Conservation (phyloP, 2,113 vertebrate genomes). For the Stigmatopora argus region DNA sequence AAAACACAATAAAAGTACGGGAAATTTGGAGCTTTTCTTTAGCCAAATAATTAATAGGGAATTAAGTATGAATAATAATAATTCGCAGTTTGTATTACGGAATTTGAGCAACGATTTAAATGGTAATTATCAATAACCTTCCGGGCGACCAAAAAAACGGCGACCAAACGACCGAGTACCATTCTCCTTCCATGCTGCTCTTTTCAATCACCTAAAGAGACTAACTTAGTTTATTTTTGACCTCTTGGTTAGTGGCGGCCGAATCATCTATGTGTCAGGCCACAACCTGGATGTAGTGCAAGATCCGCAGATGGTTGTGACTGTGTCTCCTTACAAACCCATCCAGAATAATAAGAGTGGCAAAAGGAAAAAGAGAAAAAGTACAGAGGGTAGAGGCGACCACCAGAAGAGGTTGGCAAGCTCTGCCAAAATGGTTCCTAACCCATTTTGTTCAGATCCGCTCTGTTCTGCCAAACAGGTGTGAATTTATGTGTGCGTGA, state of each 20-base stretch:
- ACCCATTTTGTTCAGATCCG: slow-evolving; percentile 59
- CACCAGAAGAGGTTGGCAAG: slow-evolving; percentile 10
- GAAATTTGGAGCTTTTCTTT: no score
- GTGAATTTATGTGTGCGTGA: slow-evolving; percentile 13
- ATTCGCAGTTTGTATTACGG: no score
- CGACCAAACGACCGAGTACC: no score
- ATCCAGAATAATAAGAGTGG: slow-evolving; percentile 36
- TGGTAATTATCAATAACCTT: no score
- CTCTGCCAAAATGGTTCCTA: slow-evolving; percentile 63
- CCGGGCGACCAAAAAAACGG: no score
- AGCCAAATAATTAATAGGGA: no score
- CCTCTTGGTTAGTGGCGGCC: slow-evolving; percentile 76
- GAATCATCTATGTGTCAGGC: slow-evolving; percentile 78
- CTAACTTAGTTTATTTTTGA: not conserved
- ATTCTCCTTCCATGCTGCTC: not conserved
- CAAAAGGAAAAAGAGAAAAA: slow-evolving; percentile 36
- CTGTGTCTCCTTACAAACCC: slow-evolving; percentile 54
- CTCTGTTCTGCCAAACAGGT: slow-evolving; percentile 73
- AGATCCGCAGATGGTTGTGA: slow-evolving; percentile 83
- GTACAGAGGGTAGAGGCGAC: slow-evolving; percentile 26
- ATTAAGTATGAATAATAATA: no score
- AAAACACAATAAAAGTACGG: no score
- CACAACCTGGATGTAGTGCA: slow-evolving; percentile 93
- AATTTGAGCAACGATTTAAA: no score
- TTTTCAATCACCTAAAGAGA: not conserved